Conservation (phyloP, 2,888 invertebrate genomes). For the Drosophila formosana region DNA sequence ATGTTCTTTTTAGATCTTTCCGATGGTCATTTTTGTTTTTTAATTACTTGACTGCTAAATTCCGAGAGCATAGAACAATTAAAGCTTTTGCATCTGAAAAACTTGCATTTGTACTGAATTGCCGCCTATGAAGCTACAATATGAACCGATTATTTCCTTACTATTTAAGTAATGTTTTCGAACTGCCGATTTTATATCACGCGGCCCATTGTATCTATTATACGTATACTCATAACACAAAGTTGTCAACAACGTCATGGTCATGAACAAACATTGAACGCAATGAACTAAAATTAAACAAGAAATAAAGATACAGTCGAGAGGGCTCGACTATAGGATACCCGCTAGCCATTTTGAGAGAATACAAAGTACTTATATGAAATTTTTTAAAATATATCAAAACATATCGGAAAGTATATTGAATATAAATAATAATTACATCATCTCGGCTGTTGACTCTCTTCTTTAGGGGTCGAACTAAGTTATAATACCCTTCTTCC, state of each 20-base stretch:
- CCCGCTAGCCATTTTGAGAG: constrained; percentile 5
- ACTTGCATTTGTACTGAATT: constrained; percentile 35
- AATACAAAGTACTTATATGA: too few species aligned
- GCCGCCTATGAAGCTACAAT: constrained; percentile 69
- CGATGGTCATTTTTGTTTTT: constrained; percentile 29
- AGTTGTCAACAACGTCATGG: constrained; percentile 46
- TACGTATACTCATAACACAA: constrained; percentile 13
- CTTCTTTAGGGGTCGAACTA: too few species aligned
- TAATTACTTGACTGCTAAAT: constrained; percentile 62
- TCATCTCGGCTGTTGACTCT: too few species aligned
- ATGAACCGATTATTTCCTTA: constrained; percentile 22
- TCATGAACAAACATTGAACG: constrained; percentile 68
- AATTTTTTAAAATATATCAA: too few species aligned
- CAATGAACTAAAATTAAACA: constrained; percentile 57
- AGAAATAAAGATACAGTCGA: constrained; percentile 9
- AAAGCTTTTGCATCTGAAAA: constrained; percentile 71
- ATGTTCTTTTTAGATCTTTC: constrained; percentile 41
- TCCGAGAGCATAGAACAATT: constrained; percentile 69
- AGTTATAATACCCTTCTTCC: too few species aligned
- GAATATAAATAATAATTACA: too few species aligned
- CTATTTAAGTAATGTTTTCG: constrained; percentile 48
- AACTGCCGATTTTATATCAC: constrained; percentile 18
- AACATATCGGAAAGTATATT: too few species aligned
- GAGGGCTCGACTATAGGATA: too few species aligned
- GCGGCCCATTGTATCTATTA: constrained; percentile 25